Conservation (phyloP, 2,113 vertebrate genomes). For the Microtus montanus region DNA sequence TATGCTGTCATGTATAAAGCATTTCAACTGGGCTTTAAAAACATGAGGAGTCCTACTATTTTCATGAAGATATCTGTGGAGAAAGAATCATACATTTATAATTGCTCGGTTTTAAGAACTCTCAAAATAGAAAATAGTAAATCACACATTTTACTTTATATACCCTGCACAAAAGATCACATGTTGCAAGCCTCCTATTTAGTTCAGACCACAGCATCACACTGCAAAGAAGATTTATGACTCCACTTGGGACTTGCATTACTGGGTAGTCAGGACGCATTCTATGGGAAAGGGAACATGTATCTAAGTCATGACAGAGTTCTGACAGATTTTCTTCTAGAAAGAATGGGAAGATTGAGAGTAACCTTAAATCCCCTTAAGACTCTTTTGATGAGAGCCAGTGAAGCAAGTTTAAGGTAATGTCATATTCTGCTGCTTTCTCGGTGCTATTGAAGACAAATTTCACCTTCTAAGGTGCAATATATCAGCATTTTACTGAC, state of each 20-base stretch:
- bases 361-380: constrained; percentile 75
- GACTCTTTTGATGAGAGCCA: constrained; percentile 71
- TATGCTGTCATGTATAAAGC: neutral
- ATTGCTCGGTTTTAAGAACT: neutral
- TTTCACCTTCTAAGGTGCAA: constrained; percentile 56
- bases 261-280: constrained; percentile 39
- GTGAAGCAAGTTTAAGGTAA: constrained; percentile 76
- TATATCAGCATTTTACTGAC: constrained; percentile 63
- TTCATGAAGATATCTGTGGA: neutral
- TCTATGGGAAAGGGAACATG: constrained; percentile 49
- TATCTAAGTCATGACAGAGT: constrained; percentile 66
- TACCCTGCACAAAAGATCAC: neutral
- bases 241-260: constrained; percentile 60
- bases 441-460: constrained; percentile 68
- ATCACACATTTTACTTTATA: neutral
- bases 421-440: constrained; percentile 69
- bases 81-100: neutral
- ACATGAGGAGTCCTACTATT: accelerated
- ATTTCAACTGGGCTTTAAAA: neutral
- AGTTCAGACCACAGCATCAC: neutral
- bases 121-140: neutral
- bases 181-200: neutral
- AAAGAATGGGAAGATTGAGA: constrained; percentile 70
- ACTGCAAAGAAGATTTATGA: constrained; percentile 73
- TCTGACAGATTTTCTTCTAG: constrained; percentile 71